A percentile compares a stretch with the other conserved stretches of the same genome.
Evolutionary conservation across 2,113 vertebrate genomes (phyloP).

Genomic region (Dicerorhinus sumatrensis): DNA sequence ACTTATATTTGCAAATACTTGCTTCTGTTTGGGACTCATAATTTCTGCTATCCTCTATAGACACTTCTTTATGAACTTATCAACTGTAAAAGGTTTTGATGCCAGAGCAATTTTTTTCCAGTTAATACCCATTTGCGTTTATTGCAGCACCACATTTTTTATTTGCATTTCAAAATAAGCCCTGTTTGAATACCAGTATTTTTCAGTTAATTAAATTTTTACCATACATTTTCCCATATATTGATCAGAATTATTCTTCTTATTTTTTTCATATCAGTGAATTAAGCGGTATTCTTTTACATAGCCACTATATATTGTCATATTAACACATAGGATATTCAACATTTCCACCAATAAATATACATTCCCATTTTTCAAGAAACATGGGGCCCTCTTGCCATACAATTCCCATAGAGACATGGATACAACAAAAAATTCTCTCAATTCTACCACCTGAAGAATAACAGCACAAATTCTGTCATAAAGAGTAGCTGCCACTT

Average conservation of each 20-base stretch:
- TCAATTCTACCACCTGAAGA: neutral
- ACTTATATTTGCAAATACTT: neutral
- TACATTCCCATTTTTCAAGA: neutral
- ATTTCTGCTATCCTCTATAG: neutral
- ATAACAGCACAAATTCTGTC: neutral
- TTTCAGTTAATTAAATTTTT: constrained; percentile 51
- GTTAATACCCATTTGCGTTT: constrained; percentile 40
- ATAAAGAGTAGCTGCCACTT: neutral
- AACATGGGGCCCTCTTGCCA: neutral
- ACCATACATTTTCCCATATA: neutral
- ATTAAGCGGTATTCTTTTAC: neutral
- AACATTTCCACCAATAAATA: constrained; percentile 7
- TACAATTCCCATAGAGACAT: neutral
- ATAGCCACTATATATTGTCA: neutral
- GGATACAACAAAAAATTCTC: neutral
- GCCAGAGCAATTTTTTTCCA: neutral
- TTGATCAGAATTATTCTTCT: neutral
- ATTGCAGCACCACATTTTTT: neutral
- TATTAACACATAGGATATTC: neutral
- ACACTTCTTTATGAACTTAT: constrained; percentile 18
- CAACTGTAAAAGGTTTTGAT: neutral
- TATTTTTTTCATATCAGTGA: neutral
- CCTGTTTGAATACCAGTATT: constrained; percentile 50
- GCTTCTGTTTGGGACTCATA: neutral
- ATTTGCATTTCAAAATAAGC: constrained; percentile 57